Conservation (phyloP, 2,888 invertebrate species). For the Oligia strigilis region DNA sequence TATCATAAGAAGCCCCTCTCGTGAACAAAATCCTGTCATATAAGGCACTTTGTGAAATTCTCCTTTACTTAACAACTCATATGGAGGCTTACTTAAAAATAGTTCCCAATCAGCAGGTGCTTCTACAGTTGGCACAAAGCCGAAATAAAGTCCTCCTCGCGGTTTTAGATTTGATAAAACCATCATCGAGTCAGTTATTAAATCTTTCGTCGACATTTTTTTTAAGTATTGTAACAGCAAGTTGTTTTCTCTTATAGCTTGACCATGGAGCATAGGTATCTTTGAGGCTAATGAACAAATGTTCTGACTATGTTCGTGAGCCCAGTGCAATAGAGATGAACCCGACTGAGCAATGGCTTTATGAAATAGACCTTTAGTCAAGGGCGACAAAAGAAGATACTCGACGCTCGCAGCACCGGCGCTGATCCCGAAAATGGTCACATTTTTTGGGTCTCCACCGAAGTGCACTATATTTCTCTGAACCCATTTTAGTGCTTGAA, state of each 20-base stretch:
- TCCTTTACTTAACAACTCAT: slow-evolving; percentile 80
- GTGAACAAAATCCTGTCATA: slow-evolving; percentile 86
- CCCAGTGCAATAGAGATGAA: slow-evolving; percentile 87
- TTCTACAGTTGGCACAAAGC: slow-evolving; percentile 88
- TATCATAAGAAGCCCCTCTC: slow-evolving; percentile 85
- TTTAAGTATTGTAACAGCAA: slow-evolving; percentile 80
- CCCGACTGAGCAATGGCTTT: slow-evolving; percentile 90
- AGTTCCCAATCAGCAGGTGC: slow-evolving; percentile 82
- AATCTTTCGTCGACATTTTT: slow-evolving; percentile 75
- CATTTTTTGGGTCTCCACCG: slow-evolving; percentile 86
- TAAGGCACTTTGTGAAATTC: slow-evolving; percentile 87
- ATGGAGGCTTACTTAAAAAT: slow-evolving; percentile 84
- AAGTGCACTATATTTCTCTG: slow-evolving; percentile 86
- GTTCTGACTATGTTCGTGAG: slow-evolving; percentile 74
- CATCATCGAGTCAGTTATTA: slow-evolving; percentile 78
- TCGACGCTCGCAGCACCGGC: slow-evolving; percentile 89
- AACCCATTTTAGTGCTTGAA: slow-evolving; percentile 89
- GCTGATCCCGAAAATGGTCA: slow-evolving; percentile 89
- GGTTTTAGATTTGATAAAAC: slow-evolving; percentile 69
- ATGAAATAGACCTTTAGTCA: slow-evolving; percentile 88
- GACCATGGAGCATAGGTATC: slow-evolving; percentile 77
- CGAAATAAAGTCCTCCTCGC: slow-evolving; percentile 84
- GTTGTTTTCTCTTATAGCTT: slow-evolving; percentile 69
- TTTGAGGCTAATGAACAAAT: slow-evolving; percentile 76
- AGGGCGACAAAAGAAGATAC: slow-evolving; percentile 84